Evolutionary conservation across 2,888 invertebrate species (phyloP).

Genomic region (Cordilura impudica): DNA sequence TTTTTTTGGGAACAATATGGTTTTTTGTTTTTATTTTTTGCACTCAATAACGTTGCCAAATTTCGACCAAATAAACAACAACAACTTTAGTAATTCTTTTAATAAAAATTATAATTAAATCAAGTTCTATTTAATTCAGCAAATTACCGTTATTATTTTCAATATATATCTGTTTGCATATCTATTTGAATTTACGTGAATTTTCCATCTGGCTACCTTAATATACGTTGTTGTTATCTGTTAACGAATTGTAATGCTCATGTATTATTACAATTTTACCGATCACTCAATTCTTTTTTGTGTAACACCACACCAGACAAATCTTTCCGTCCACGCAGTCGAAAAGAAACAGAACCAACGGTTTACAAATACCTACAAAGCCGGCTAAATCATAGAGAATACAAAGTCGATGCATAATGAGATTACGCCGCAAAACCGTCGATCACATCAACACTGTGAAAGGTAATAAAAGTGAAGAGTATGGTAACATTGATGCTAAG

Average conservation of each 20-base stretch:
- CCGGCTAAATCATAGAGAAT: conserved; percentile 35
- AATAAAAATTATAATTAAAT: conserved; percentile 16
- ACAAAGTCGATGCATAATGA: conserved; percentile 1
- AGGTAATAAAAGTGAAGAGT: no score
- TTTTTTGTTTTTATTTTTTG: conserved; percentile 36
- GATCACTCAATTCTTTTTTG: not conserved
- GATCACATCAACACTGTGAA: no score
- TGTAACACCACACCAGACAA: conserved; percentile 54
- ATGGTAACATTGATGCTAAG: no score
- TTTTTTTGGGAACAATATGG: conserved; percentile 54
- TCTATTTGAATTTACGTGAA: not conserved
- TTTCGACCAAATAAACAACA: conserved; percentile 52
- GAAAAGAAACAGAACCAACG: conserved; percentile 62
- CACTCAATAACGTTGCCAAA: conserved; percentile 61
- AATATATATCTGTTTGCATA: not conserved
- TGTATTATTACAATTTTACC: not conserved
- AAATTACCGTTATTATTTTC: conserved; percentile 25
- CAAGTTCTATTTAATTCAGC: not conserved
- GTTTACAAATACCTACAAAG: conserved; percentile 30
- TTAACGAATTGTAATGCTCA: conserved; percentile 10
- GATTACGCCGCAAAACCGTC: no score
- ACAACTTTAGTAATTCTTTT: conserved; percentile 32
- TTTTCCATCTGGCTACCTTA: conserved; percentile 29
- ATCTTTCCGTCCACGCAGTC: conserved; percentile 62
- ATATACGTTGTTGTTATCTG: conserved; percentile 6